A percentile compares a stretch with the other conserved stretches of the same genome.
These are phyloP conservation scores for Drosophila nebulosa DNA, from an alignment of 1,140 invertebrate species.

Conservation along the genomic window DNA sequence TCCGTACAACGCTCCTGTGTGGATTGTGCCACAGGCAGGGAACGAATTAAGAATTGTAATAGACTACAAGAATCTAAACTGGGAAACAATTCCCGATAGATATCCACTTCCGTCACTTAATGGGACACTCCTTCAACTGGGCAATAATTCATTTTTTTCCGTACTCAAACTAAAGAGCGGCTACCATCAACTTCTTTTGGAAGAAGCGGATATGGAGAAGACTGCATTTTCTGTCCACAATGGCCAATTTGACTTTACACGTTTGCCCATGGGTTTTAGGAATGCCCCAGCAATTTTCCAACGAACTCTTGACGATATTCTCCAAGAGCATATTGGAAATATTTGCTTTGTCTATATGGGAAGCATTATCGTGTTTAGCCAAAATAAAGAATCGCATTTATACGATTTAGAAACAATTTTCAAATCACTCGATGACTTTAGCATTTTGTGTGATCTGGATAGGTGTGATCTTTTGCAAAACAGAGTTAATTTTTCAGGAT, in stretches of 20 bases:
- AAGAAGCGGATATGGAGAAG: not conserved
- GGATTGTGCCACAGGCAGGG: not conserved
- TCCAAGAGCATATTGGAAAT: not conserved
- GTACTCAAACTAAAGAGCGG: not conserved
- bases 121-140: not conserved
- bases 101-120: not conserved
- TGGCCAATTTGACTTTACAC: not conserved
- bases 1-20: not conserved
- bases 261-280: not conserved
- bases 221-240: not conserved
- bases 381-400: not conserved
- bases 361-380: not conserved
- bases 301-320: not conserved
- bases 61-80: not conserved
- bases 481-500: not conserved
- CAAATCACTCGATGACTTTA: not conserved
- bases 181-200: not conserved
- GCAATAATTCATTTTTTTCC: constrained; percentile 8
- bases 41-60: not conserved
- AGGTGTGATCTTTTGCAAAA: not conserved
- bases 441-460: not conserved
- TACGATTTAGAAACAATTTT: not conserved
- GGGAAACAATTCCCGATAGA: not conserved
- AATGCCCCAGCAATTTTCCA: not conserved
- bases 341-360: not conserved